Percentiles rank a stretch among this genome's conserved stretches.
Conservation (phyloP, 2,113 vertebrate species). For the Myotis davidii region DNA sequence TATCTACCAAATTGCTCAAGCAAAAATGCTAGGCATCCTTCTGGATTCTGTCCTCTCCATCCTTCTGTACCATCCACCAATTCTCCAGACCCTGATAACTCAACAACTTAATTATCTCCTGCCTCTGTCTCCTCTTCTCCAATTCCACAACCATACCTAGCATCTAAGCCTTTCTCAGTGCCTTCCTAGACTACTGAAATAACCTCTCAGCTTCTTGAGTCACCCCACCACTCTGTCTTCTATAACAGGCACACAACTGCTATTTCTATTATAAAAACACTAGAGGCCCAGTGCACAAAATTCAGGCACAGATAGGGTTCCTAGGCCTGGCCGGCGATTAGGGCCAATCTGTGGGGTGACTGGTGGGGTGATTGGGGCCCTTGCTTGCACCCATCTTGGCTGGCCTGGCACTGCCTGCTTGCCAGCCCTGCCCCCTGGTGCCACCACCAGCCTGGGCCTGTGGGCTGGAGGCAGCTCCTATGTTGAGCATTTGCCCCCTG, state of each 20-base stretch:
- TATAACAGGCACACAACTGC: neutral
- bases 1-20: neutral
- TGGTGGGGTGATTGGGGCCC: too few species aligned
- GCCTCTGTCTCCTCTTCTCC: neutral
- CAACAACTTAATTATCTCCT: neutral
- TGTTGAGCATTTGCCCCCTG: too few species aligned
- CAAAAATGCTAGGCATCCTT: neutral
- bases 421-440: too few species aligned
- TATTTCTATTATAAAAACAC: neutral
- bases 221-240: neutral
- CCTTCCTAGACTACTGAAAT: neutral
- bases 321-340: too few species aligned
- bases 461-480: too few species aligned
- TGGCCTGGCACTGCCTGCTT: too few species aligned
- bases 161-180: neutral
- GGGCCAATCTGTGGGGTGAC: too few species aligned
- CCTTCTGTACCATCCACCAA: neutral
- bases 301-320: too few species aligned
- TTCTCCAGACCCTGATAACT: neutral
- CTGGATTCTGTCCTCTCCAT: neutral
- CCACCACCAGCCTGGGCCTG: too few species aligned
- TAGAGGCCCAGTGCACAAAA: too few species aligned
- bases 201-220: neutral
- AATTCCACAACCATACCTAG: neutral
- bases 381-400: too few species aligned